A percentile compares a stretch with the other conserved stretches of the same genome.
These are phyloP conservation scores for Copidosoma floridanum DNA, from an alignment of 1,140 invertebrate species.

Conservation along the genomic window DNA sequence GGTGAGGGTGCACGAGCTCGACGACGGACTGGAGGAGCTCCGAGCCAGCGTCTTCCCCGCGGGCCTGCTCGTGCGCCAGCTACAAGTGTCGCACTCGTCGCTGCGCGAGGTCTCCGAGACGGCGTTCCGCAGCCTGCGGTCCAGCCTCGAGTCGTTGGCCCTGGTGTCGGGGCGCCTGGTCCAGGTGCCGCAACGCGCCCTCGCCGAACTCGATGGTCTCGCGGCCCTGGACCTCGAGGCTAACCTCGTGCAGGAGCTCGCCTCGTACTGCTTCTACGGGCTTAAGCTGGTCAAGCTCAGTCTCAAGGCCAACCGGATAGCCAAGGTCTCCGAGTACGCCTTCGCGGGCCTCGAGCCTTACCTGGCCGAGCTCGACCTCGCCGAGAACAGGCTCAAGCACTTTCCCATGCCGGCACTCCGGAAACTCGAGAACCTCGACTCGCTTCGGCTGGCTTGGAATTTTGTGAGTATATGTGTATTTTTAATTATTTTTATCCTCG, in stretches of 20 bases:
- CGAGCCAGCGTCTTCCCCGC: constrained; percentile 69
- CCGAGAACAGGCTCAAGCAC: constrained; percentile 77
- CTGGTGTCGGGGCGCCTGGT: constrained; percentile 77
- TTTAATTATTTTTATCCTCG: no score
- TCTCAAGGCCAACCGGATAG: constrained; percentile 77
- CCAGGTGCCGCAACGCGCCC: constrained; percentile 77
- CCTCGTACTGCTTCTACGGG: constrained; percentile 83
- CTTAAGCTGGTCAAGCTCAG: constrained; percentile 78
- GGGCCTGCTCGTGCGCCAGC: constrained; percentile 70
- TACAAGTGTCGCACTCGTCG: constrained; percentile 80
- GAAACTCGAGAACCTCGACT: constrained; percentile 70
- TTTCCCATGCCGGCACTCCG: constrained; percentile 80
- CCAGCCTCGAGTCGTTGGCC: constrained; percentile 77
- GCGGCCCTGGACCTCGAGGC: constrained; percentile 78
- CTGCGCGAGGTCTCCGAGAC: constrained; percentile 74
- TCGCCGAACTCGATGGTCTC: constrained; percentile 72
- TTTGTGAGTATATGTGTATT: no score
- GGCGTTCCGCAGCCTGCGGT: constrained; percentile 70
- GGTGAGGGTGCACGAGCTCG: constrained; percentile 82
- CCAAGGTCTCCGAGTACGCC: constrained; percentile 76
- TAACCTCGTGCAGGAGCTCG: constrained; percentile 79
- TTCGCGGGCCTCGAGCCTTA: constrained; percentile 79
- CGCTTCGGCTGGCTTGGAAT: constrained; percentile 80
- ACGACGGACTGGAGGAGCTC: constrained; percentile 72
- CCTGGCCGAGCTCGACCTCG: constrained; percentile 77